phyloP scores from a whole-genome alignment of 1,140 invertebrate genomes.

The Mizuhopecten yessoensis region DNA sequence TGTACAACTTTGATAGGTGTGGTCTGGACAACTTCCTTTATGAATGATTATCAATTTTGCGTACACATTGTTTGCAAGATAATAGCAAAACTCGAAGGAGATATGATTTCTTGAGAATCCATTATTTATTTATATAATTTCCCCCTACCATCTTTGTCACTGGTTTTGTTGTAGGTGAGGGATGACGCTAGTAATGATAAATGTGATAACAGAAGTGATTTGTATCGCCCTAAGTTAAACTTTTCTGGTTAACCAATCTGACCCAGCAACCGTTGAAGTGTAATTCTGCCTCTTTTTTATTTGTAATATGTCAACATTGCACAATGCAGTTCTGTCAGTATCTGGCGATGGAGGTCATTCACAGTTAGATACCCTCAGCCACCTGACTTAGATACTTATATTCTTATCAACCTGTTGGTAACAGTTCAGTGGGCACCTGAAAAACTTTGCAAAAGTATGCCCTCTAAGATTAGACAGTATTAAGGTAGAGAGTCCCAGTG shows the following conservation, averaged over 20 bases:
- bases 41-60: neutral
- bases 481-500: too few relatives aligned
- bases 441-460: too few relatives aligned
- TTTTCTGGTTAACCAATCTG: constrained; percentile 33
- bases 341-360: neutral
- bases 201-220: neutral
- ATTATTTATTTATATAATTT: constrained; percentile 1
- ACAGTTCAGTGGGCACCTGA: too few relatives aligned
- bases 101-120: neutral
- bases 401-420: too few relatives aligned
- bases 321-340: neutral
- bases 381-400: neutral
- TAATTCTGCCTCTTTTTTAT: neutral
- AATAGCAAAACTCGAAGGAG: neutral
- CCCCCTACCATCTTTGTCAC: neutral
- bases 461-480: too few relatives aligned
- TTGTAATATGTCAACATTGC: constrained; percentile 28
- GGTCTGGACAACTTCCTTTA: neutral
- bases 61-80: neutral
- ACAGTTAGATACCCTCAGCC: neutral
- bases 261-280: neutral
- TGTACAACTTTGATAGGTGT: neutral
- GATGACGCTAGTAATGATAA: neutral
- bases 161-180: neutral
- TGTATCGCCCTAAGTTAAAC: neutral